Conservation (phyloP, 2,113 vertebrate genomes). For the Neolamprologus variostigma region DNA sequence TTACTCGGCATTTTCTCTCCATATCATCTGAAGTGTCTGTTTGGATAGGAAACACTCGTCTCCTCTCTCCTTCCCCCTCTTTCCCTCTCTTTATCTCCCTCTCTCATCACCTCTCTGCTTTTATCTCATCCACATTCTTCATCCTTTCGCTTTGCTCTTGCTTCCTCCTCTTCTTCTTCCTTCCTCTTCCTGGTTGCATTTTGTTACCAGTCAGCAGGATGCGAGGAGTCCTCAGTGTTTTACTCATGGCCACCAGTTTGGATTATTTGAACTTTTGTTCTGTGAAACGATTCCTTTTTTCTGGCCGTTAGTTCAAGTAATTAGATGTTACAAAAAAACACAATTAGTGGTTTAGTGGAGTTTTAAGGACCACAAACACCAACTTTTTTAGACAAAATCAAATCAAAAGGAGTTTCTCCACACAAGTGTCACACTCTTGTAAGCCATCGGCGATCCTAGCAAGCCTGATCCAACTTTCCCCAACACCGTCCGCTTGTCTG, state of each 20-base stretch:
- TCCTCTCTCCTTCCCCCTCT: neutral
- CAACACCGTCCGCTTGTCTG: neutral
- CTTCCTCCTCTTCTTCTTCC: neutral
- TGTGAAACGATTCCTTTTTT: neutral
- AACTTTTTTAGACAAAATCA: neutral
- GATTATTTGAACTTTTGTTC: neutral
- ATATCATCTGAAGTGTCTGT: slow-evolving; percentile 31
- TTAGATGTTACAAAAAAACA: neutral
- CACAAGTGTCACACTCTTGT: neutral
- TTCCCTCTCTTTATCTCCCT: slow-evolving; percentile 10
- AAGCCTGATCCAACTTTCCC: neutral
- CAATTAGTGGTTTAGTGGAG: neutral
- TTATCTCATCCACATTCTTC: slow-evolving; percentile 19
- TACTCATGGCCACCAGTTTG: neutral
- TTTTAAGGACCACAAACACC: neutral
- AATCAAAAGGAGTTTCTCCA: neutral
- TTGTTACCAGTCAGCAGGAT: neutral
- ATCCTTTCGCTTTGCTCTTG: neutral
- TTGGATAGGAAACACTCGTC: slow-evolving; percentile 38
- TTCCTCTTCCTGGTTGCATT: neutral
- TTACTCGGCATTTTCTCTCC: slow-evolving; percentile 10
- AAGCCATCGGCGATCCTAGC: neutral
- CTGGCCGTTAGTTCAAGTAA: neutral
- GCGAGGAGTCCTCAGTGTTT: neutral
- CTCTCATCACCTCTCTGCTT: slow-evolving; percentile 18